These are phyloP conservation scores for Chloropsis hardwickii DNA, from an alignment of 2,113 vertebrate genomes.

Conservation along the genomic window DNA sequence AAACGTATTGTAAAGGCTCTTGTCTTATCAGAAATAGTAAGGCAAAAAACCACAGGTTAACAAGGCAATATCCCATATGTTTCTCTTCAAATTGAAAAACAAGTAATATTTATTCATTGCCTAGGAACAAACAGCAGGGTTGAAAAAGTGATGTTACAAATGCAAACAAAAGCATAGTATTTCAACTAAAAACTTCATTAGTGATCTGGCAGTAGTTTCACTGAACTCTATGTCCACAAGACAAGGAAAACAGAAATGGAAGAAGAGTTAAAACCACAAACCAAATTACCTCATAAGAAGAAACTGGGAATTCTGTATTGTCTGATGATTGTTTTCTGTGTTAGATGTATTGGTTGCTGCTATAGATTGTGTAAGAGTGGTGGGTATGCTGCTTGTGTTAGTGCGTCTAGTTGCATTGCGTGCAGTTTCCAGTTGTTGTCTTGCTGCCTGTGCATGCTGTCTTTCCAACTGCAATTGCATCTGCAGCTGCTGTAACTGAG, in stretches of 20 bases:
- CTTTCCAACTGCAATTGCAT: slow-evolving; percentile 98
- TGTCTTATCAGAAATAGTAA: not conserved
- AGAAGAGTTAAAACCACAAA: not conserved
- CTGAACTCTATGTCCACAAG: not conserved
- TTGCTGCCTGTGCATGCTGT: slow-evolving; percentile 94
- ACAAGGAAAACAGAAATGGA: not conserved
- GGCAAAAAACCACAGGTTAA: slow-evolving; percentile 2
- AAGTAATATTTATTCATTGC: not conserved
- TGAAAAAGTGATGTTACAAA: not conserved
- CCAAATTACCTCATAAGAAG: slow-evolving; percentile 87
- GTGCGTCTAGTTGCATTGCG: slow-evolving; percentile 90
- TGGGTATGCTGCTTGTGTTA: slow-evolving; percentile 86
- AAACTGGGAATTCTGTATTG: slow-evolving; percentile 91
- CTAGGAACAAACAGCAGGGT: not conserved
- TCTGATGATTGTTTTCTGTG: slow-evolving; percentile 84
- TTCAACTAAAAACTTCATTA: not conserved
- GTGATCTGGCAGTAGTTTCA: slow-evolving; percentile 1
- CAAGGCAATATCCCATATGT: not conserved
- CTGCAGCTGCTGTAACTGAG: slow-evolving; percentile 97
- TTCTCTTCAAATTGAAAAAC: slow-evolving; percentile 10
- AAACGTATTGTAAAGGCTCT: not conserved
- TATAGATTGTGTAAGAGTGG: slow-evolving; percentile 84
- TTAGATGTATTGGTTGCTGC: slow-evolving; percentile 80
- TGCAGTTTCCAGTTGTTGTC: slow-evolving; percentile 93
- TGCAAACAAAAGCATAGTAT: not conserved